Percentiles rank a stretch among this genome's conserved stretches.
Evolutionary conservation across 2,797 vertebrate species (phyloP).

Genomic region (Sandelia bainsii): DNA sequence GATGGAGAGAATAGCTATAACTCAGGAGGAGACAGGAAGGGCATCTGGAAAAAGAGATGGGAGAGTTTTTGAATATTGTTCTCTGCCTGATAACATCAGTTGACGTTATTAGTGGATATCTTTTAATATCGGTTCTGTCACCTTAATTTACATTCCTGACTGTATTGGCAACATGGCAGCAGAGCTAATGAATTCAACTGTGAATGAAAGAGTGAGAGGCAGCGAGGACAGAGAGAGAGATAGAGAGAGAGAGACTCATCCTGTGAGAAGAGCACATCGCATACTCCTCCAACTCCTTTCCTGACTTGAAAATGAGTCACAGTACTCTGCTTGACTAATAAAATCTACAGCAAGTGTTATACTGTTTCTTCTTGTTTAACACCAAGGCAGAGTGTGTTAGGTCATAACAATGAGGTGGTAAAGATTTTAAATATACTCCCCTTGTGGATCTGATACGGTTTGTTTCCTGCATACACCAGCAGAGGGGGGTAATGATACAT

Average conservation of each 20-base stretch:
- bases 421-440: slow-evolving; percentile 70
- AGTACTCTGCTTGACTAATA: slow-evolving; percentile 67
- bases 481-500: slow-evolving; percentile 81
- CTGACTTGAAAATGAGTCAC: slow-evolving; percentile 75
- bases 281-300: slow-evolving; percentile 63
- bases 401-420: slow-evolving; percentile 77
- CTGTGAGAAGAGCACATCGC: slow-evolving; percentile 58
- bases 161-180: slow-evolving; percentile 58
- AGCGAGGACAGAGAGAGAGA: slow-evolving; percentile 17
- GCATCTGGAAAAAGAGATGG: not conserved
- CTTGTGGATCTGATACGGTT: slow-evolving; percentile 16
- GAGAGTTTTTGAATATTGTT: slow-evolving; percentile 29
- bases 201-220: slow-evolving; percentile 58
- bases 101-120: slow-evolving; percentile 52
- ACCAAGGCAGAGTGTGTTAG: slow-evolving; percentile 72
- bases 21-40: slow-evolving; percentile 37
- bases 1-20: slow-evolving; percentile 39
- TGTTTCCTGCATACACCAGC: slow-evolving; percentile 56
- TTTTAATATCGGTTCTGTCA: slow-evolving; percentile 62
- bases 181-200: slow-evolving; percentile 71
- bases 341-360: slow-evolving; percentile 72
- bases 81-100: slow-evolving; percentile 50
- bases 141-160: slow-evolving; percentile 63
- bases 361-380: slow-evolving; percentile 77
- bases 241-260: slow-evolving; percentile 31